Conservation (phyloP, 37 sponge, comb jelly and placozoan species). For the Hexactinellida sp. region DNA sequence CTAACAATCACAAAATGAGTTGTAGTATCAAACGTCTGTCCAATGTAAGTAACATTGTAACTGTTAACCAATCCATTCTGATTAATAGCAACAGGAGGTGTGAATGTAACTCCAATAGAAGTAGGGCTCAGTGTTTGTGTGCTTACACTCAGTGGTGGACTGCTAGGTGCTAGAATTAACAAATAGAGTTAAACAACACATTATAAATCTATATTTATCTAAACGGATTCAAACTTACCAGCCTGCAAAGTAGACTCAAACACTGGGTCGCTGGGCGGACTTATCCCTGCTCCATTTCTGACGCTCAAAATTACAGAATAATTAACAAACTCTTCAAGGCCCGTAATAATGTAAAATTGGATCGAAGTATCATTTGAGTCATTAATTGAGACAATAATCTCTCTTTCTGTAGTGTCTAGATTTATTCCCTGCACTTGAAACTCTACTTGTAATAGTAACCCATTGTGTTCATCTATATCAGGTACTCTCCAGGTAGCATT, state of each 20-base stretch:
- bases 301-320: not conserved
- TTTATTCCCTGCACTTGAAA: not conserved
- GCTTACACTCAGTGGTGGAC: not conserved
- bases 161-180: not conserved
- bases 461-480: not conserved
- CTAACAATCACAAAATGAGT: not conserved
- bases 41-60: not conserved
- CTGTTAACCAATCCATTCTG: not conserved
- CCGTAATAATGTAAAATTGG: not conserved
- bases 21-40: not conserved
- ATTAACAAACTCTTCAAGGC: not conserved
- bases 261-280: not conserved
- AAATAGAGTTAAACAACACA: not conserved
- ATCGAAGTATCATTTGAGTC: not conserved
- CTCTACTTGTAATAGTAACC: not conserved
- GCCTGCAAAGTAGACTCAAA: not conserved
- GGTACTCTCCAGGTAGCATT: not conserved
- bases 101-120: not conserved
- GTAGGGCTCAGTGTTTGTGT: not conserved
- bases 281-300: not conserved
- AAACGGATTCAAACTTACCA: not conserved
- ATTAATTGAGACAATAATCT: not conserved
- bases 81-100: not conserved
- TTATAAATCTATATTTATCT: not conserved
- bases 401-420: not conserved